Conservation (phyloP, 2,113 vertebrate genomes). For the Stigmatopora argus region DNA sequence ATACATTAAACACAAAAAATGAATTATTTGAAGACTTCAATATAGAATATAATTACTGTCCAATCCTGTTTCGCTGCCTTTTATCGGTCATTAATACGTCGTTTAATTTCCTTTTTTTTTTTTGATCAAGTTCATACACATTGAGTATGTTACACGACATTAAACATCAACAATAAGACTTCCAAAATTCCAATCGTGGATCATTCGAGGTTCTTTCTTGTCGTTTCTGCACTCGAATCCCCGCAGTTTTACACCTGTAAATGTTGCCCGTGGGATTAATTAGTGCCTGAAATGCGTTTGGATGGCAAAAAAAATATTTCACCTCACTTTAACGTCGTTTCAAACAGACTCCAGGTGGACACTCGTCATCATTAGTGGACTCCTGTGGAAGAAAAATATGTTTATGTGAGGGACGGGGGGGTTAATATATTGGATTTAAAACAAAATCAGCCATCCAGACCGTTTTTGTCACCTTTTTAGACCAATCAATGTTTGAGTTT, state of each 20-base stretch:
- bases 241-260: slow-evolving; percentile 15
- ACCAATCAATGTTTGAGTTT: no score
- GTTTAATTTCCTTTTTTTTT: no score
- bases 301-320: background rate
- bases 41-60: no score
- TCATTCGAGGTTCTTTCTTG: background rate
- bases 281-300: background rate
- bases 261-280: slow-evolving; percentile 17
- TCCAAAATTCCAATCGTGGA: background rate
- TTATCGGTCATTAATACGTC: no score
- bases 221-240: slow-evolving; percentile 19
- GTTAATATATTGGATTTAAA: no score
- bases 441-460: no score
- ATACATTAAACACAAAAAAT: no score
- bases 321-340: slow-evolving; percentile 82
- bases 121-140: background rate
- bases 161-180: background rate
- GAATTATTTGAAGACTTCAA: no score
- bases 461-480: no score
- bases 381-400: slow-evolving; percentile 64
- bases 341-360: slow-evolving; percentile 76
- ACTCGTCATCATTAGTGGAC: slow-evolving; percentile 85
- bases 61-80: no score
- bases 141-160: background rate
- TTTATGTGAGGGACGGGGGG: background rate